Evolutionary conservation across 1,140 invertebrate species (phyloP).

Genomic region (Drosophila tristis): DNA sequence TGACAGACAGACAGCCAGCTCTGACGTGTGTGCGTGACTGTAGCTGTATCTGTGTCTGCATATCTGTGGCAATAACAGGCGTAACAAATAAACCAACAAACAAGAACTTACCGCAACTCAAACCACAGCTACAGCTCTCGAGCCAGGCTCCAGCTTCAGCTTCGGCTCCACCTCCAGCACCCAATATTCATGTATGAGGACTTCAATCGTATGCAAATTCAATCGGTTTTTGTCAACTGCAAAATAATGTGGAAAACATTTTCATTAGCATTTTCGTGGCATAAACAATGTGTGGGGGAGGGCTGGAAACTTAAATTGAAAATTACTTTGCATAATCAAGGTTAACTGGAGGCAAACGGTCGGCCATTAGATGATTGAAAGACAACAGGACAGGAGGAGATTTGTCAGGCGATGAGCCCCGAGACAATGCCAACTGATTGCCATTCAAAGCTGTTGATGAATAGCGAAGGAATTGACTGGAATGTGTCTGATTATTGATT

Average conservation of each 20-base stretch:
- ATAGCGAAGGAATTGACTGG: neutral
- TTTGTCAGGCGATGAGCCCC: neutral
- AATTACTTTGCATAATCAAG: constrained; percentile 48
- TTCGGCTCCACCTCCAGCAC: neutral
- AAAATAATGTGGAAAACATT: constrained; percentile 37
- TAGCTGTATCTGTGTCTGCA: constrained; percentile 19
- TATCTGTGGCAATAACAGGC: constrained; percentile 30
- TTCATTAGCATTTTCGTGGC: constrained; percentile 47
- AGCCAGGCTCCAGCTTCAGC: too few species aligned
- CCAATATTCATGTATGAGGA: neutral
- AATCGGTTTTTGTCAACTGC: constrained; percentile 38
- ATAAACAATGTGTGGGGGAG: constrained; percentile 26
- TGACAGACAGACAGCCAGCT: constrained; percentile 2
- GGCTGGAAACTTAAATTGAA: constrained; percentile 34
- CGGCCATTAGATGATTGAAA: constrained; percentile 36
- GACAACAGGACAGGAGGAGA: constrained; percentile 21
- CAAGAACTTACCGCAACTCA: constrained; percentile 45
- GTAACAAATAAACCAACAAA: constrained; percentile 57
- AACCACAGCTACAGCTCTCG: neutral
- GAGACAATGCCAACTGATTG: constrained; percentile 36
- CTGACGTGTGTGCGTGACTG: constrained; percentile 21
- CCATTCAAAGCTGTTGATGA: neutral
- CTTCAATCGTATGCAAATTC: constrained; percentile 20
- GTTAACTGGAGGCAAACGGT: constrained; percentile 40
- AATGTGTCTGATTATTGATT: constrained; percentile 27